Evolutionary conservation across 2,797 vertebrate genomes (phyloP), one percentile per base, ranked within the genome.

Genomic region (Manis javanica): DNA sequence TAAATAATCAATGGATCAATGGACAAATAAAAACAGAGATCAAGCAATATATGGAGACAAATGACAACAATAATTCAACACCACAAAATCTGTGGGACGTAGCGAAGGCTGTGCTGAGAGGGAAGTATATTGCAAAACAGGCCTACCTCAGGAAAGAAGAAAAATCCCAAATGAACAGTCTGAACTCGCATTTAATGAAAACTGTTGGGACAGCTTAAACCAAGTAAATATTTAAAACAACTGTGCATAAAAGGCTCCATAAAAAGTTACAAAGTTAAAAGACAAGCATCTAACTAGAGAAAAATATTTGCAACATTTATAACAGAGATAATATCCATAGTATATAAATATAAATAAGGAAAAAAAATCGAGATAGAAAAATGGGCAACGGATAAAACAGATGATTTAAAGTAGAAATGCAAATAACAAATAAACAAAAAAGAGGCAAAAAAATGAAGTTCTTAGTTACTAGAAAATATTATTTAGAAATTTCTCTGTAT

Each of bases 401-500:
- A 71, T 81, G n/a, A 64, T 88, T 74, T 88, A 86, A 88, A 71
- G 66, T 82, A 79, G 14, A 83, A 88, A 84, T 87, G n/a, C 95
- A 87, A 90, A 8, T 53, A 91, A 95, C 79, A 26, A 88, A 93
- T 75, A 93, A 91, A 75, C 42, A 87, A 18, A 63, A 29, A 21
- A 4, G 21, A 29, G 3, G 9, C 18, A 9, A 10, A 51, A 79
- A 82, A 42, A 63, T 93, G 90, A 92, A 92, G 21, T 34, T 90
- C 39, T 68, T n/a, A 79, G 29, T 68, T 92, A 74, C 57, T 42
- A 87, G 49, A 63, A 42, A 85, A 75, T 93, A 66, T 82, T 89
- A 94, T 83, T 90, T 92, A 92, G 63, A 37, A 92, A 79, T 79
- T 95, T 90, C 57, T 77, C 71, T 29, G 37, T 34, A 49, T 82